Conservation (phyloP, 2,888 invertebrate genomes). For the Hydropsyche betteni region DNA sequence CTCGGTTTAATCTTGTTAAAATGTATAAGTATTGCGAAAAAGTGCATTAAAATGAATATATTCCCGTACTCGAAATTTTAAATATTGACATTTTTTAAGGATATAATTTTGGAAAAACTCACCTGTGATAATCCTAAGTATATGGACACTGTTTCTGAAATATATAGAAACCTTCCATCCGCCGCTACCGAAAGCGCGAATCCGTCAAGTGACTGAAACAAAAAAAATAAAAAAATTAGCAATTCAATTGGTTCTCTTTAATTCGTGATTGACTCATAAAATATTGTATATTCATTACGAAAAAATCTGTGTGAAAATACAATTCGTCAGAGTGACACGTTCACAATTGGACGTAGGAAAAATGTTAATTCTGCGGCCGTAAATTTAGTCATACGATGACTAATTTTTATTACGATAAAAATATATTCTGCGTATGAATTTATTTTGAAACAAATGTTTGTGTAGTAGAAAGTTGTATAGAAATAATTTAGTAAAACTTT, state of each 20-base stretch:
- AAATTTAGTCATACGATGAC: not conserved
- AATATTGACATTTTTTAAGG: constrained; percentile 2
- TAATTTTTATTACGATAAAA: no score
- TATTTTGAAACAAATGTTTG: no score
- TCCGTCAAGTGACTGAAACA: constrained; percentile 92
- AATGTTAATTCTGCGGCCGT: constrained; percentile 16
- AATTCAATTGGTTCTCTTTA: not conserved
- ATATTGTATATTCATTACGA: not conserved
- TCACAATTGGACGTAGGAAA: constrained; percentile 10
- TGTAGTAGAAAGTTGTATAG: no score
- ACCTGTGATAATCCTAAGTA: constrained; percentile 99
- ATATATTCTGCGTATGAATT: no score
- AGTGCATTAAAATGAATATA: no score
- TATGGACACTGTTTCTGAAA: constrained; percentile 99
- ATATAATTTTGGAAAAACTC: constrained; percentile 58
- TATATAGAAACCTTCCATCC: constrained; percentile 97
- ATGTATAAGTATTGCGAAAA: no score
- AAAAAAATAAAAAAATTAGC: constrained; percentile 53
- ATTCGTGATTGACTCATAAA: not conserved
- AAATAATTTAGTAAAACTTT: no score
- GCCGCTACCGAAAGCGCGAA: constrained; percentile 96
- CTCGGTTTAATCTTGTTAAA: no score
- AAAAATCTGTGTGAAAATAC: not conserved
- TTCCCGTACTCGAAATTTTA: not conserved
- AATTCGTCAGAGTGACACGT: not conserved